Base-by-base conservation (phyloP, 2,888 invertebrate genomes). In the Ectemnius lituratus region DNA sequence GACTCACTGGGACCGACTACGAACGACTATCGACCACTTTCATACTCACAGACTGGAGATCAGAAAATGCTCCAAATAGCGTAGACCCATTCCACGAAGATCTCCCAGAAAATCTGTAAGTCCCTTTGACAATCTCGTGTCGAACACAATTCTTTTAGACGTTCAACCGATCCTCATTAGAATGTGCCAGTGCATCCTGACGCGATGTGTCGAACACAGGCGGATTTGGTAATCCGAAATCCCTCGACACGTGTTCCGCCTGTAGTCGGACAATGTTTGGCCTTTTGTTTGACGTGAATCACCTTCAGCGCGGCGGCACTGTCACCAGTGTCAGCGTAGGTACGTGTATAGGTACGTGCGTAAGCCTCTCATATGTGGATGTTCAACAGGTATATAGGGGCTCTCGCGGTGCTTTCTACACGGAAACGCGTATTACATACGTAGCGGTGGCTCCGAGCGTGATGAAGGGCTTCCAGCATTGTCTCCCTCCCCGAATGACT, bases 281-380 rank as follows among this genome's bases (percentile, higher is more conserved):
- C 77, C 89, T 88, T 88, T 89, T 89, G 89, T 89, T 88, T 87
- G 85, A 86, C 83, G 83, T 89, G 89, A 89, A 87, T 89, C 89
- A 89, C 85, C 87, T 83, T 79, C 78, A 71, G 81, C 76, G 75
- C 74, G 79, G 78, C 79, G 79, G 75, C 70, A 67, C 23, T 76
- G 78, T 73, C 75, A 70, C 66, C 74, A 73, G 65, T 59, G 67
- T 23, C 69, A 37, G 52, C 23, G 18, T 47, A 65, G 61, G 58
- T 47, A 56, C 57, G 71, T 72, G 73, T 69, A 76, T 70, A 70
- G 68, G 73, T 74, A 63, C 75, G 64, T 67, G 70, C 71, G 75
- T 70, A 70, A 60, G 69, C 68, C 61, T 68, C 61, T 28, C 62
- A 70, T 70, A 74, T 76, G 74, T 81, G 69, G 73, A 76, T 76